Base-by-base conservation (phyloP, 37 sponge, comb jelly and placozoan species). In the Oscarella lobularis region DNA sequence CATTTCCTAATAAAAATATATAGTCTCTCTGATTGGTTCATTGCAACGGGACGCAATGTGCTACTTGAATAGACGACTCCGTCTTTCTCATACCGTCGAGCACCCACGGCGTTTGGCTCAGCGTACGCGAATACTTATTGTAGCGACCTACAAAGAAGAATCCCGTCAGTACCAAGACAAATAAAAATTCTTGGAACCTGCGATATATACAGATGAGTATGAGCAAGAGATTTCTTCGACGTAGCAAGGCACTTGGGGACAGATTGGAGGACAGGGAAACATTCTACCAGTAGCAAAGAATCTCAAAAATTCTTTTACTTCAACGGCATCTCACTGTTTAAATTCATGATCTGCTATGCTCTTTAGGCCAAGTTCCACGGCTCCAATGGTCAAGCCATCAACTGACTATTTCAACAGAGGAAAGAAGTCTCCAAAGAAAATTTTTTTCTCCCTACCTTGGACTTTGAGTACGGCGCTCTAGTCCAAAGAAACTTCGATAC, bases 101-200 rank as follows among this genome's bases (percentile, higher is more conserved):
- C 29, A 86, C 32, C 99, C 99, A 98, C 2, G 99, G 99, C 20
- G 95, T 91, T 73, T 98, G 99, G 32, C 87, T 83, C 2, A 98
- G 71, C 0, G 36, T 27, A 37, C 99, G 81, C 5, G 95, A 90
- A 65, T 83, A 90, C 74, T 98, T 98, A 69, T 83, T 85, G 83
- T 98, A 98, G 1, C 99, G 81, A 0, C 99, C 99, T 36, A 78
- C 92, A 33, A 88, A 32, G 39, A 76, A 87, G 3, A 87, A 9
- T 48, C 14, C 60, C 9, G 9, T 48, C 60, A 48, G 20, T 20
- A 48, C 9, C 9, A 27, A 27, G 14, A 48, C 14, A 48, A 48
- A 48, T 20, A 48, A 20, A 48, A 48, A 20, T 27, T 27, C 60
- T 9, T 20, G 20, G 60, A 48, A 48, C 60, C 60, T 48, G 60